phyloP scores from a whole-genome alignment of 1,140 invertebrate species.

The Adelges cooleyi region DNA sequence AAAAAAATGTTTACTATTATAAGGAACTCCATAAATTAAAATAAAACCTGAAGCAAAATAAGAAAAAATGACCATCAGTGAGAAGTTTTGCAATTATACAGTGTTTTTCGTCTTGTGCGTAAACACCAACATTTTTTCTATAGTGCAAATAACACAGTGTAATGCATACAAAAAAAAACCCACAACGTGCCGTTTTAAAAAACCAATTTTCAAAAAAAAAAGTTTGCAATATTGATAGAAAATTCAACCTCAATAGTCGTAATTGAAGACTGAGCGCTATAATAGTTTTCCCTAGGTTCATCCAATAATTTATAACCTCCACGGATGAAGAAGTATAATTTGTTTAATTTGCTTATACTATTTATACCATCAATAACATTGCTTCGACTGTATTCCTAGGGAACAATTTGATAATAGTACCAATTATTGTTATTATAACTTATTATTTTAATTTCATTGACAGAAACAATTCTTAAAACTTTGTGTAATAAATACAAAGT shows the following conservation, averaged over 20 bases:
- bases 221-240: conserved; percentile 30
- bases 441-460: no score
- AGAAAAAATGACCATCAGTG: no score
- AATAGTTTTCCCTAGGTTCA: conserved; percentile 24
- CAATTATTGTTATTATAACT: no score
- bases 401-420: not conserved
- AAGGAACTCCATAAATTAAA: no score
- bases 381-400: not conserved
- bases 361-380: conserved; percentile 4
- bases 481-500: no score
- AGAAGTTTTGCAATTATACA: no score
- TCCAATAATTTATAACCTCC: conserved; percentile 19
- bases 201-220: conserved; percentile 32
- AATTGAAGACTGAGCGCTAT: conserved; percentile 5
- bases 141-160: no score
- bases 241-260: conserved; percentile 9
- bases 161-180: not conserved
- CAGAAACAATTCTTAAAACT: no score
- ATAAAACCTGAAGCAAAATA: no score
- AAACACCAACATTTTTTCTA: no score
- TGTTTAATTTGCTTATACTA: conserved; percentile 1
- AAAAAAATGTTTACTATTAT: no score
- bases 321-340: not conserved
- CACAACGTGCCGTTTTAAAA: conserved; percentile 30
- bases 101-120: no score